phyloP scores from a whole-genome alignment of 2,113 vertebrate species.

The Orientallactaga bullata region DNA sequence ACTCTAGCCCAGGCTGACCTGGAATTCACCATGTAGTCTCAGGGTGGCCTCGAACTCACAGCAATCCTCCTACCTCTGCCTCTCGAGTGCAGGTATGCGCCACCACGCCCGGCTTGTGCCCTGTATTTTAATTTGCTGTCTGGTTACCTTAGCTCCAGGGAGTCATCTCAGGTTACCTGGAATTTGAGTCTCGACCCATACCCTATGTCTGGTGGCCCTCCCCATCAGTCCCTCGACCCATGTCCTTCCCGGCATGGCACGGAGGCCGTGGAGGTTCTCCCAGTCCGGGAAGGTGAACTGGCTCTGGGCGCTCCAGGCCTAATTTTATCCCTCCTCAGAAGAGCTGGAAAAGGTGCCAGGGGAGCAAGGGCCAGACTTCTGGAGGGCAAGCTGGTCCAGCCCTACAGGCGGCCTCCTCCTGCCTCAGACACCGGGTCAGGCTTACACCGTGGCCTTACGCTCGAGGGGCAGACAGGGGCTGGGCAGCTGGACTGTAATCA shows the following conservation, averaged over 20 bases:
- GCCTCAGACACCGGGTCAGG: not conserved
- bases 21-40: too few relatives aligned
- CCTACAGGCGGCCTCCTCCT: not conserved
- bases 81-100: too few relatives aligned
- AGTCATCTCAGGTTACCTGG: not conserved
- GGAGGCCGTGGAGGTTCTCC: not conserved
- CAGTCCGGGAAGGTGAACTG: not conserved
- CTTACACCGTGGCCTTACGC: not conserved
- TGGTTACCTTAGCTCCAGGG: not conserved
- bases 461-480: not conserved
- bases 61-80: too few relatives aligned
- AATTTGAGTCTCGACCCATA: not conserved
- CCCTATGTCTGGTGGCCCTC: not conserved
- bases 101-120: too few relatives aligned
- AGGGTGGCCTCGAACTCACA: too few relatives aligned
- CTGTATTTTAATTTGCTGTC: not conserved
- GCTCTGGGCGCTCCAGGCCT: not conserved
- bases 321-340: constrained; percentile 22
- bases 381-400: not conserved
- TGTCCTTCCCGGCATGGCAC: not conserved
- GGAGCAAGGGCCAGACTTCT: not conserved
- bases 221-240: not conserved
- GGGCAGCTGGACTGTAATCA: not conserved
- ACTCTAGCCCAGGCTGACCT: too few relatives aligned
- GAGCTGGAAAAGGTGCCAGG: not conserved